Conservation (phyloP, 2,113 vertebrate genomes). For the Nycticryphes semicollaris region DNA sequence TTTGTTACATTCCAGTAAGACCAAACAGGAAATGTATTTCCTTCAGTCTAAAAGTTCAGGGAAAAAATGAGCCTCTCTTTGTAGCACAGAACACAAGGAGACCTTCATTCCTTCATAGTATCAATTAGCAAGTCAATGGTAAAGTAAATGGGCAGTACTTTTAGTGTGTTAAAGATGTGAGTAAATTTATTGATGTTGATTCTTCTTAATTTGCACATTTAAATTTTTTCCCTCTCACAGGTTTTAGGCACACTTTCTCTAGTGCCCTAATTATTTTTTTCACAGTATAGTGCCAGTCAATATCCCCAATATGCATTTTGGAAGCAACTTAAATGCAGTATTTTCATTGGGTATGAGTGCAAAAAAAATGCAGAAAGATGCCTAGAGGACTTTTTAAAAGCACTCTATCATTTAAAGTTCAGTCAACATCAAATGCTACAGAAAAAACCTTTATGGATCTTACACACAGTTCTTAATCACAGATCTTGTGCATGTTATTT, state of each 20-base stretch:
- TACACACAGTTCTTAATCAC: neutral
- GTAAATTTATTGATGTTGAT: neutral
- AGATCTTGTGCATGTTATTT: neutral
- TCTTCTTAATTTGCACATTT: neutral
- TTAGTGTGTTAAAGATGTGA: neutral
- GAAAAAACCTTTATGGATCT: neutral
- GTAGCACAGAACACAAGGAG: neutral
- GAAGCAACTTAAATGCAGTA: neutral
- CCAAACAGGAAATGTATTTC: conserved; percentile 32
- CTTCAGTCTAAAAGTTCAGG: neutral
- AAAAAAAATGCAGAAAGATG: neutral
- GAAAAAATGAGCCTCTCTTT: neutral
- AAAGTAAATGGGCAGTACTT: neutral
- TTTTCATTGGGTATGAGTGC: neutral
- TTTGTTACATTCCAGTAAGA: neutral
- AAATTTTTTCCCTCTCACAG: neutral
- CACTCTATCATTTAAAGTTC: neutral
- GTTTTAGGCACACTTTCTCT: neutral
- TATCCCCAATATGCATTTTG: neutral
- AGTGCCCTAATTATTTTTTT: neutral
- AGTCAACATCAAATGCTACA: neutral
- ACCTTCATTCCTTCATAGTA: neutral
- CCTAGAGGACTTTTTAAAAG: neutral
- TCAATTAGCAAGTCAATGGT: neutral
- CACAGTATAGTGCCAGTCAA: neutral